These are phyloP conservation scores for Toxotes jaculatrix DNA, from an alignment of 2,113 vertebrate species.

Conservation along the genomic window DNA sequence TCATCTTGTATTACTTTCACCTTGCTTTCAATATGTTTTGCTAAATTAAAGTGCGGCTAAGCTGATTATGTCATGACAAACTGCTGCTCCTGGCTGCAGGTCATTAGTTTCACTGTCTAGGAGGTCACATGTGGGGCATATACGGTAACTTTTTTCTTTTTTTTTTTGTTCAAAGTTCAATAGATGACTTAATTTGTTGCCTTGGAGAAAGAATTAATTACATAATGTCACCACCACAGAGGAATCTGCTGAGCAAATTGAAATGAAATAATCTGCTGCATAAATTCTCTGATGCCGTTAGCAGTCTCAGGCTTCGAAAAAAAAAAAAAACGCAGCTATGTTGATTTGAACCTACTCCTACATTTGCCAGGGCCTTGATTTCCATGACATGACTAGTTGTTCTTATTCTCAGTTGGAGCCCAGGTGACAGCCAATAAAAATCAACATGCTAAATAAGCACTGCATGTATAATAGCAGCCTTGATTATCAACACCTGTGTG, in stretches of 20 bases:
- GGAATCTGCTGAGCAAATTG: slow-evolving; percentile 40
- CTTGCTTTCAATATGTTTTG: slow-evolving; percentile 50
- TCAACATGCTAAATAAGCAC: slow-evolving; percentile 51
- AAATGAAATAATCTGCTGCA: slow-evolving; percentile 46
- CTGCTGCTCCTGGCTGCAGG: slow-evolving; percentile 33
- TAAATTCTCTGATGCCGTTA: slow-evolving; percentile 1
- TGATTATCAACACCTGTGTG: slow-evolving; percentile 58
- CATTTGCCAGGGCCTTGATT: slow-evolving; percentile 33
- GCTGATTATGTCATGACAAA: slow-evolving; percentile 58
- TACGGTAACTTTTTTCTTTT: slow-evolving; percentile 1
- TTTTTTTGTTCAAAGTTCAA: slow-evolving; percentile 48
- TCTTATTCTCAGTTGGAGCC: slow-evolving; percentile 34
- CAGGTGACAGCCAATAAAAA: slow-evolving; percentile 37
- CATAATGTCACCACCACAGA: slow-evolving; percentile 44
- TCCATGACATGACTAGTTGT: slow-evolving; percentile 39
- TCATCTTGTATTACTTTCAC: slow-evolving; percentile 46
- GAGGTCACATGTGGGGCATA: slow-evolving; percentile 47
- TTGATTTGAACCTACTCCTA: slow-evolving; percentile 11
- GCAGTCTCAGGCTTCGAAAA: background rate
- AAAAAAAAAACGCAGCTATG: slow-evolving; percentile 13
- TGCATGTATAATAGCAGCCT: slow-evolving; percentile 36
- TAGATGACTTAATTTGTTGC: slow-evolving; percentile 53
- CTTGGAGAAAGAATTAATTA: slow-evolving; percentile 52
- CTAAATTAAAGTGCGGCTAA: slow-evolving; percentile 47
- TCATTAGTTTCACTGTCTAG: slow-evolving; percentile 50